Conservation (phyloP, 2,888 invertebrate species). For the Lordiphosa fenestrarum region DNA sequence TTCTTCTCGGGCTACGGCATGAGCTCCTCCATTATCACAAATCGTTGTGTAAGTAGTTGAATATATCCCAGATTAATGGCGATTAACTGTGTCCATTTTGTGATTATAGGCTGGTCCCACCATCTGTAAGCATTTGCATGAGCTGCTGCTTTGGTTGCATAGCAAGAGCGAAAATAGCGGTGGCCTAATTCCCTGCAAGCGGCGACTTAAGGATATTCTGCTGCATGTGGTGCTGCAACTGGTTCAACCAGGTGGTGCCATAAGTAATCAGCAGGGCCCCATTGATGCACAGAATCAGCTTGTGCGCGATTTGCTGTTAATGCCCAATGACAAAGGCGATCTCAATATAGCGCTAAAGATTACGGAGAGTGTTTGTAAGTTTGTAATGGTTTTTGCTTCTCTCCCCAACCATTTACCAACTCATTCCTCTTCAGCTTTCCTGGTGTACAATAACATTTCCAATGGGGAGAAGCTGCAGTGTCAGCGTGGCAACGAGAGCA, state of each 20-base stretch:
- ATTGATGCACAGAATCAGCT: constrained; percentile 89
- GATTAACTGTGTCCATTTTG: background rate
- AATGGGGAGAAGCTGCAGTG: constrained; percentile 83
- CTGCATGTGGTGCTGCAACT: constrained; percentile 87
- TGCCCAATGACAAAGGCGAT: constrained; percentile 85
- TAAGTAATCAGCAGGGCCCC: constrained; percentile 85
- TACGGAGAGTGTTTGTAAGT: constrained; percentile 86
- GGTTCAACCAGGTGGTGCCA: constrained; percentile 85
- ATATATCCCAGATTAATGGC: background rate
- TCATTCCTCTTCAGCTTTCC: constrained; percentile 76
- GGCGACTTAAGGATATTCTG: constrained; percentile 82
- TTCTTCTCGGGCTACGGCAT: constrained; percentile 85
- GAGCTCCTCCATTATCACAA: constrained; percentile 78
- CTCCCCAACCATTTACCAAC: background rate
- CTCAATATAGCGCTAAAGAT: constrained; percentile 87
- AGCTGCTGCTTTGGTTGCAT: constrained; percentile 86
- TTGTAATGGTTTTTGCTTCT: background rate
- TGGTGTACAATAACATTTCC: constrained; percentile 82
- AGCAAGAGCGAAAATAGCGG: constrained; percentile 85
- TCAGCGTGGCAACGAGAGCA: constrained; percentile 80
- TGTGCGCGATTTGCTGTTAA: constrained; percentile 84
- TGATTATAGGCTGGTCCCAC: constrained; percentile 86
- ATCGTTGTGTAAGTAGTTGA: constrained; percentile 76
- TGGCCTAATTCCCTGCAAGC: constrained; percentile 81
- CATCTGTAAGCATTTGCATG: constrained; percentile 87